Evolutionary conservation across 2,797 vertebrate genomes (phyloP).

Genomic region (Botia almorhae): DNA sequence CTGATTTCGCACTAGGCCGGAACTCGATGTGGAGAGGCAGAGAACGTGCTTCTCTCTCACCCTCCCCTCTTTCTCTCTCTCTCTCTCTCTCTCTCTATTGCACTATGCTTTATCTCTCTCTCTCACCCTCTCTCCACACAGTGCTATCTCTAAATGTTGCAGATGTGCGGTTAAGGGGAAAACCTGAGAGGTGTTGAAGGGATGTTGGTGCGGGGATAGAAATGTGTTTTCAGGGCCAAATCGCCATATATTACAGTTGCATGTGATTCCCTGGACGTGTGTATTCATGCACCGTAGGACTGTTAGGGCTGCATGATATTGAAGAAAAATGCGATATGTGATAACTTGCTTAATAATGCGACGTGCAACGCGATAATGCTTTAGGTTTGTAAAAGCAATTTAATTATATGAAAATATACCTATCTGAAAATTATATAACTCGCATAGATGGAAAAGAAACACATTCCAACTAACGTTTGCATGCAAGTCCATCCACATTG

Average conservation of each 20-base stretch:
- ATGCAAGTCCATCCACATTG: too few species aligned
- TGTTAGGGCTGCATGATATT: not conserved
- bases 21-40: slow-evolving; percentile 40
- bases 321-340: too few species aligned
- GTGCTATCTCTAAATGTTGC: slow-evolving; percentile 50
- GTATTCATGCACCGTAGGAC: not conserved
- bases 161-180: slow-evolving; percentile 36
- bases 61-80: not conserved
- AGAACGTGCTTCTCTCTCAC: slow-evolving; percentile 8
- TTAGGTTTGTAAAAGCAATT: too few species aligned
- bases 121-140: slow-evolving; percentile 6
- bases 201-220: not conserved
- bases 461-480: too few species aligned
- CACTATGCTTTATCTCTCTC: slow-evolving; percentile 35
- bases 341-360: too few species aligned
- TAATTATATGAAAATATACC: too few species aligned
- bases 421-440: too few species aligned
- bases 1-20: slow-evolving; percentile 48
- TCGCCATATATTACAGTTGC: not conserved
- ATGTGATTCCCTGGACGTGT: not conserved
- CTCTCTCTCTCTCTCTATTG: slow-evolving; percentile 7
- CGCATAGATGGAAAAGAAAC: too few species aligned
- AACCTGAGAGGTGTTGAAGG: slow-evolving; percentile 26
- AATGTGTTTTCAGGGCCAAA: not conserved
- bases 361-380: too few species aligned